Base-by-base conservation (phyloP, 1,140 invertebrate genomes). In the Agrypnia vestita region DNA sequence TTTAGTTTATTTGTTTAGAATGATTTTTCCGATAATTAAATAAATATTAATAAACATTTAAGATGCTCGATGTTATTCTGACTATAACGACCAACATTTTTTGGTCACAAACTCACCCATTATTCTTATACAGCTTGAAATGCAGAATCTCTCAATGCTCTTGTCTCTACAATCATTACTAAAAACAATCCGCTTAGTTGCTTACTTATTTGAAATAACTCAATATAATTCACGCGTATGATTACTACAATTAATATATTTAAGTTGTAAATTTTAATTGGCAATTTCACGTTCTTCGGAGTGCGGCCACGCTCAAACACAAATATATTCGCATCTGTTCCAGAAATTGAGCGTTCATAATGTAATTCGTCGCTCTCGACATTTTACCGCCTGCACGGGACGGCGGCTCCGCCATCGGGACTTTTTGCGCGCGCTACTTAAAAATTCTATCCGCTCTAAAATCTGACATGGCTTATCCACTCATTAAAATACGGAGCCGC, bases 381-480 rank as follows among this genome's bases (percentile, higher is more conserved):
- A 71, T 17, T 4, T 19, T 49, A 56, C 13, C n/a, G 17, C 71
- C 53, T 15, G 1, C 13, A 21, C 69, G 3, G 13, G 21, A 10
- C n/a, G 19, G 71, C 53, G n/a, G 17, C 17, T 11, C 19, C 44
- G 7, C 44, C 49, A 71, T 71, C 17, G 67, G 25, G 51, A 19
- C 8, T 73, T 72, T 73, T 73, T 53, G 25, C 25, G 43, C 35
- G 19, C 13, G 49, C 55, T 56, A 56, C 43, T 56, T 73, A 56
- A 73, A 73, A 73, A 73, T 73, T 73, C 53, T 56, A 8, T n/a
- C 49, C 51, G 71, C 53, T 56, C 53, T 25, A 56, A 74, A 74
- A 74, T 74, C 53, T 55, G 71, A 74, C 71, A 35, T 51, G 74
- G 74, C 53, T 62, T 76, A 76, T 76, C 74, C 74, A 62, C 56